Evolutionary conservation across 2,797 vertebrate genomes (phyloP).

Genomic region (Sebastiscus tertius): DNA sequence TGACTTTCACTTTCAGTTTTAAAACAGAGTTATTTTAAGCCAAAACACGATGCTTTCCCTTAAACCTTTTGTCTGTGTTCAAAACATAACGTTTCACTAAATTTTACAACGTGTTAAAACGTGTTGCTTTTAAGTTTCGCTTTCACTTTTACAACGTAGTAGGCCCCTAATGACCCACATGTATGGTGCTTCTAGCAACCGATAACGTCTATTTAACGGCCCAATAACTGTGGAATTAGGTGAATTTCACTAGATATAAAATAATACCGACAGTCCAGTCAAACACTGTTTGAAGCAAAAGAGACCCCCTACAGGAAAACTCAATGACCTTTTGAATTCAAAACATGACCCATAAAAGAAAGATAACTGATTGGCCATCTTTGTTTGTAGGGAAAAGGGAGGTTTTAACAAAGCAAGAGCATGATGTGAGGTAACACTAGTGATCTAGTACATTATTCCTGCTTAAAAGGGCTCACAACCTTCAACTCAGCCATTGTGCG

Average conservation of each 20-base stretch:
- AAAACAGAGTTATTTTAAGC: too few relatives aligned
- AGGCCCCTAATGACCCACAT: too few relatives aligned
- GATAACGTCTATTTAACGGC: too few relatives aligned
- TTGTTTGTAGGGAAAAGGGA: background rate
- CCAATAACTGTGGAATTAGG: too few relatives aligned
- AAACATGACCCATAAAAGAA: slow-evolving; percentile 13
- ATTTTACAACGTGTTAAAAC: too few relatives aligned
- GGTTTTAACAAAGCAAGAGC: slow-evolving; percentile 47
- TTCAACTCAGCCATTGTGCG: slow-evolving; percentile 68
- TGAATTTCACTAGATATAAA: background rate
- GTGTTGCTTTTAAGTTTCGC: too few relatives aligned
- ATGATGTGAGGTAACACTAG: slow-evolving; percentile 21
- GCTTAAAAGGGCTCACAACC: slow-evolving; percentile 58
- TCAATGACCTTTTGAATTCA: background rate
- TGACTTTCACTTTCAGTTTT: too few relatives aligned
- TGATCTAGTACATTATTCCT: slow-evolving; percentile 50
- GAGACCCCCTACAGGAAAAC: background rate
- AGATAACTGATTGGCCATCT: slow-evolving; percentile 18
- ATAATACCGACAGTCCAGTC: background rate
- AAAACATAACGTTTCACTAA: too few relatives aligned
- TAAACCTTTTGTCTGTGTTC: too few relatives aligned
- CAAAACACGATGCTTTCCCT: too few relatives aligned
- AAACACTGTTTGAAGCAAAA: background rate
- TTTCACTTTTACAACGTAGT: too few relatives aligned
- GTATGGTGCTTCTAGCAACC: too few relatives aligned